Evolutionary conservation across 2,888 invertebrate species (phyloP), one percentile per base, ranked within the genome.

Genomic region (Ethmia dodecea): DNA sequence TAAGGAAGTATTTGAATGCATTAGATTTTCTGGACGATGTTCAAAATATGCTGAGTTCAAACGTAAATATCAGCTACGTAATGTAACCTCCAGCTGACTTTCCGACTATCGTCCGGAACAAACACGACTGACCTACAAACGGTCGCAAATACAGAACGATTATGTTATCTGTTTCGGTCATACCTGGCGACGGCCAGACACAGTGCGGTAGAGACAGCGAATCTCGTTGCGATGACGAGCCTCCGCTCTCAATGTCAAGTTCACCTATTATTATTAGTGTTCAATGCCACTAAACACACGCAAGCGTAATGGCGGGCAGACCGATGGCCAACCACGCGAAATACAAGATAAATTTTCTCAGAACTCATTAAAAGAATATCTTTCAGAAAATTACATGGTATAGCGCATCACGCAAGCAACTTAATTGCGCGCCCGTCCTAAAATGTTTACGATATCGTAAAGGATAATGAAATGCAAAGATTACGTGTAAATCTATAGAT

Each of bases 211-310:
- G 81, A 77, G 83, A 81, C 55, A 62, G 69, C 61, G 51, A 58
- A 63, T 64, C 68, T 70, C 61, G 73, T 68, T 73, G 63, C 70
- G 76, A 76, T 83, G 84, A 86, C 84, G 84, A 86, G 81, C 79
- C 83, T 81, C 78, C 75, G 69, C 56, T 73, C 78, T 83, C 86
- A 84, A 86, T 84, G 86, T 86, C 86, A 86, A 86, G 86, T 86
- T 86, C 86, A 84, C 75, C 79, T 84, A 81, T 83, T 81, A 83
- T 81, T 84, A 26, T 26, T 26, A 26, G 84, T 77, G 67, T 62
- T 81, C 84, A 86, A 84, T 86, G 84, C 84, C 83, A 81, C 76
- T 60, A 69, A 78, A 78, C 72, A 79, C 71, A 80, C 77, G 77
- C 70, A 70, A 77, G 63, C 71, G 66, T 71, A 60, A 64, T 64